Percentiles rank a stretch among this genome's conserved stretches.
Conservation (phyloP, 2,797 vertebrate species). For the Cottoperca gobio region DNA sequence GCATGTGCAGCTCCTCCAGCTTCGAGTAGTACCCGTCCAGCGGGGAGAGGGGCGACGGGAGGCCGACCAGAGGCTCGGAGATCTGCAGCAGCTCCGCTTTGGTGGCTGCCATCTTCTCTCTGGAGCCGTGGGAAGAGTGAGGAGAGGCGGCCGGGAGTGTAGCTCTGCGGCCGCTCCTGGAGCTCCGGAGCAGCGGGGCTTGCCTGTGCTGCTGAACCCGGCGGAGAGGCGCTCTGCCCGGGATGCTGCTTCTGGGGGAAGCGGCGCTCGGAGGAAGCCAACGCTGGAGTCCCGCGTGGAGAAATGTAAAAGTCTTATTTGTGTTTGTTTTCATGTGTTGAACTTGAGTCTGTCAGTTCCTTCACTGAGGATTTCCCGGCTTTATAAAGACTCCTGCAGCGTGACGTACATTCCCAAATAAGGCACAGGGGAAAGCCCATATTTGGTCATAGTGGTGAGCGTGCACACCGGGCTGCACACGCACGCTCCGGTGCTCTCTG, state of each 20-base stretch:
- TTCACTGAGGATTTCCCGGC: constrained; percentile 76
- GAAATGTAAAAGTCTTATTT: too few relatives aligned
- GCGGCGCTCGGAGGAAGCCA: constrained; percentile 60
- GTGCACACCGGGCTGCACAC: constrained; percentile 32
- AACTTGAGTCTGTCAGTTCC: constrained; percentile 66
- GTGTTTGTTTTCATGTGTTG: constrained; percentile 49
- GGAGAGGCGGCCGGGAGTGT: too few relatives aligned
- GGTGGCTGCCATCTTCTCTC: constrained; percentile 93
- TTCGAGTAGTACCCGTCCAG: constrained; percentile 91
- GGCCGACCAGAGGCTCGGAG: constrained; percentile 87
- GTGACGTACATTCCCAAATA: constrained; percentile 96
- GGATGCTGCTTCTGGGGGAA: constrained; percentile 37
- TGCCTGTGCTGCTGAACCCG: constrained; percentile 13
- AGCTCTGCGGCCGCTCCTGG: constrained; percentile 43
- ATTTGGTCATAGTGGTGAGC: constrained; percentile 87
- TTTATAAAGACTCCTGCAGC: constrained; percentile 85
- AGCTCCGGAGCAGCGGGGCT: constrained; percentile 1
- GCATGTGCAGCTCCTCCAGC: constrained; percentile 93
- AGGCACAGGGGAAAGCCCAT: constrained; percentile 93
- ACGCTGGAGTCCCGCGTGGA: constrained; percentile 35
- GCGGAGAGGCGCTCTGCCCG: constrained; percentile 39
- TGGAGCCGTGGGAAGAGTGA: too few relatives aligned
- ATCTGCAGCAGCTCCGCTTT: constrained; percentile 94
- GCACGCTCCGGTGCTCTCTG: background rate
- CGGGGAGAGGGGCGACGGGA: constrained; percentile 87